Evolutionary conservation across 2,888 invertebrate species (phyloP).

Genomic region (Mystacides longicornis): DNA sequence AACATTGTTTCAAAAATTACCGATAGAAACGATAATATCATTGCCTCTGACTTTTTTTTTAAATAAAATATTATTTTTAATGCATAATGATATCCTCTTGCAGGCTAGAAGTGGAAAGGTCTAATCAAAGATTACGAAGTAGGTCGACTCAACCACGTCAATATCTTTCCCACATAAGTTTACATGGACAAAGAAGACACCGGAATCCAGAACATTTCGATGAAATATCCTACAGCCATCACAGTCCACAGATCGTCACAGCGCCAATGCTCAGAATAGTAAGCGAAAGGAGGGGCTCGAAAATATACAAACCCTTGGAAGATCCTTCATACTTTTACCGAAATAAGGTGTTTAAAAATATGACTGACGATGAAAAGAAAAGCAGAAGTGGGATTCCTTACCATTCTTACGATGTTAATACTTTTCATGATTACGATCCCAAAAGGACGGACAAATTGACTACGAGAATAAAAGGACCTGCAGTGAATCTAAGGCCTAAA

Average conservation of each 20-base stretch:
- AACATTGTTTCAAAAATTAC: too few species aligned
- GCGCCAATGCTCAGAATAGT: neutral
- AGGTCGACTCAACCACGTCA: neutral
- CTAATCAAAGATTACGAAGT: neutral
- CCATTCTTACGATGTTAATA: neutral
- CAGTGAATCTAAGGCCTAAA: conserved; percentile 3
- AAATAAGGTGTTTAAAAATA: conserved; percentile 13
- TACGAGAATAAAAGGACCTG: conserved; percentile 5
- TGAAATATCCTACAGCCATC: conserved; percentile 6
- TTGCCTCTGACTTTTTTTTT: too few species aligned
- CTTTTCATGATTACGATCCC: neutral
- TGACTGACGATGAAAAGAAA: conserved; percentile 14
- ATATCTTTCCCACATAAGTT: neutral
- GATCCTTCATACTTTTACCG: conserved; percentile 16
- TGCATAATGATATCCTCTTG: neutral
- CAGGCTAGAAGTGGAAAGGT: neutral
- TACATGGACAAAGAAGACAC: neutral
- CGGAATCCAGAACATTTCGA: neutral
- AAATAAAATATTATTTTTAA: neutral
- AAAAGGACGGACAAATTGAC: conserved; percentile 4
- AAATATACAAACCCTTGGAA: conserved; percentile 11
- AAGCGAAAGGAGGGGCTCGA: neutral
- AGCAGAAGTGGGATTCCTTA: neutral
- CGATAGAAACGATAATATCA: too few species aligned
- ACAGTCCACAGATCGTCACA: conserved; percentile 7